A percentile compares a stretch with the other conserved stretches of the same genome.
These are phyloP conservation scores for Rhagonycha lutea DNA, from an alignment of 2,888 invertebrate genomes.

Conservation along the genomic window DNA sequence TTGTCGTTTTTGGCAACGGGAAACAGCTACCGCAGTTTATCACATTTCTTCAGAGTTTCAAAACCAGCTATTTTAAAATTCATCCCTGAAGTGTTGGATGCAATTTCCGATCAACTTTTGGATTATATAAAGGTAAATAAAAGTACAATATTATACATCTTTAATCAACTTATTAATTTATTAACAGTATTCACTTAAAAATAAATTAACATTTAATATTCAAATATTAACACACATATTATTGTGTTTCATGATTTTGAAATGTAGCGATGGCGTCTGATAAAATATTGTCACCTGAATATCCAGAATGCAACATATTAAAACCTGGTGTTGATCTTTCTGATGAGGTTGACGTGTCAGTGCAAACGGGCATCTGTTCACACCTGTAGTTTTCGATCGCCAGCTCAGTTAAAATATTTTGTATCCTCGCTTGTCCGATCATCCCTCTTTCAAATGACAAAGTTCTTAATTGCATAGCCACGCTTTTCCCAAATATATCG, in stretches of 20 bases:
- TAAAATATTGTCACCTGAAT: neutral
- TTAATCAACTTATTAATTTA: neutral
- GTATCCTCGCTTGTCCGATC: slow-evolving; percentile 7
- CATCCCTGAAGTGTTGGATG: too few species aligned
- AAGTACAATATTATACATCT: neutral
- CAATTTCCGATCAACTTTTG: neutral
- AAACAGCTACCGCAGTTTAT: too few species aligned
- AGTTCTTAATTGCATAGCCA: slow-evolving; percentile 9
- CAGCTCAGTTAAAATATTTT: slow-evolving; percentile 10
- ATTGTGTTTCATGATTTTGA: neutral
- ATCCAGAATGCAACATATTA: neutral
- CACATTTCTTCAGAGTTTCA: too few species aligned
- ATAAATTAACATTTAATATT: neutral
- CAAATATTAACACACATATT: neutral
- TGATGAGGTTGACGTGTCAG: neutral
- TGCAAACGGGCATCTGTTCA: neutral
- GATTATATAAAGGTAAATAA: neutral
- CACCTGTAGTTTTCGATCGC: slow-evolving; percentile 10
- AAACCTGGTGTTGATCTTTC: neutral
- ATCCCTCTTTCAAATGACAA: neutral
- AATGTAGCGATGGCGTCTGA: neutral
- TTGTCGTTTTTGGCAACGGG: too few species aligned
- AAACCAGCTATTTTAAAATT: too few species aligned
- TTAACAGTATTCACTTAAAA: neutral
- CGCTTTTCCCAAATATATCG: slow-evolving; percentile 12